Evolutionary conservation across 1,140 invertebrate species (phyloP).

Genomic region (Cecropterus lyciades): DNA sequence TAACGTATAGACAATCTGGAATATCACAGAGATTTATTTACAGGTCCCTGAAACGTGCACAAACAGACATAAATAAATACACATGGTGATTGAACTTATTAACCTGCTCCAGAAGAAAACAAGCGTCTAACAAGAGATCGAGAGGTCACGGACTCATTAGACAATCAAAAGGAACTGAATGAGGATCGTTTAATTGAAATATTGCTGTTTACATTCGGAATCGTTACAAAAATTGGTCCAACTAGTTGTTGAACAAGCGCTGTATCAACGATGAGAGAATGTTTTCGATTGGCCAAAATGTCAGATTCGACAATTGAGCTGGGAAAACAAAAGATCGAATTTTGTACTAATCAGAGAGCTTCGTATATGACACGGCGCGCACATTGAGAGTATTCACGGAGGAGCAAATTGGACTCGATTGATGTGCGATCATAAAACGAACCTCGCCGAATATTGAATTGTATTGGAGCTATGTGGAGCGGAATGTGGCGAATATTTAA

Average conservation of each 20-base stretch:
- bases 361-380: neutral
- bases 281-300: neutral
- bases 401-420: slow-evolving; percentile 17
- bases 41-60: neutral
- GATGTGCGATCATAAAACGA: slow-evolving; percentile 22
- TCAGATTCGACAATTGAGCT: neutral
- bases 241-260: neutral
- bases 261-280: neutral
- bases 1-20: neutral
- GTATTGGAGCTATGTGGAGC: slow-evolving; percentile 13
- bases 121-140: slow-evolving; percentile 14
- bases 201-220: slow-evolving; percentile 4
- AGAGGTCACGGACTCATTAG: slow-evolving; percentile 17
- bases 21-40: neutral
- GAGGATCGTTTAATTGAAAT: slow-evolving; percentile 6
- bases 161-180: slow-evolving; percentile 11
- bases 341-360: slow-evolving; percentile 1
- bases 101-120: slow-evolving; percentile 17
- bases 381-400: slow-evolving; percentile 7
- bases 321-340: neutral
- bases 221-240: neutral
- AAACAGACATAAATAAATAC: neutral
- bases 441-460: slow-evolving; percentile 9
- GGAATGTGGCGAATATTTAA: slow-evolving; percentile 21
- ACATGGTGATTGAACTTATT: slow-evolving; percentile 19